These are phyloP conservation scores for Pollenia amentaria DNA, from an alignment of 2,888 invertebrate genomes.

Conservation along the genomic window DNA sequence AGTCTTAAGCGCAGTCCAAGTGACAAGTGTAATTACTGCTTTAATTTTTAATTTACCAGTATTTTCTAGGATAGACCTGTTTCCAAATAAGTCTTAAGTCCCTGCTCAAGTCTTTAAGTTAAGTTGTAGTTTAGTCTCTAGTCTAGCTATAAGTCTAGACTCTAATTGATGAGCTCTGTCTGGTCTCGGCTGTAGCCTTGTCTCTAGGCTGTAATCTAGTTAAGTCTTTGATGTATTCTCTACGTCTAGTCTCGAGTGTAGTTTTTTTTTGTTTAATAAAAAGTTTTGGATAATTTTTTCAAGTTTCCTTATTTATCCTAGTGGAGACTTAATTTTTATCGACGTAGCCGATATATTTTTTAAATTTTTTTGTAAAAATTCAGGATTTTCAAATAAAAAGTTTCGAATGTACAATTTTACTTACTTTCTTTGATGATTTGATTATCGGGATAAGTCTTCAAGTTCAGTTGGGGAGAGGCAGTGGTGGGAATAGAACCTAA, in stretches of 20 bases:
- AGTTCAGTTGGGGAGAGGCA: slow-evolving; percentile 85
- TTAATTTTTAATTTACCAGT: not conserved
- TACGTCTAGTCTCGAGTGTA: not conserved
- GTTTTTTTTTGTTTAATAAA: not conserved
- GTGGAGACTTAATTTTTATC: too few species aligned
- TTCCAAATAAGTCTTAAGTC: too few species aligned
- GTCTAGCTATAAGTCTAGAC: too few species aligned
- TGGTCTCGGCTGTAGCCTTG: too few species aligned
- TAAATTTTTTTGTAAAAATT: not conserved
- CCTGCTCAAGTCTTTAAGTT: too few species aligned
- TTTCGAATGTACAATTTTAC: slow-evolving; percentile 82
- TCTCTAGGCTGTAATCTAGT: too few species aligned
- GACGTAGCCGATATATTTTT: not conserved
- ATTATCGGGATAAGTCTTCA: slow-evolving; percentile 91
- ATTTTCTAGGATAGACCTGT: too few species aligned
- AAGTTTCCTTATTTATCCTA: too few species aligned
- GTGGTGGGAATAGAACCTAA: slow-evolving; percentile 69
- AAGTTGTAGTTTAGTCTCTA: too few species aligned
- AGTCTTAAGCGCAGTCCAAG: not conserved
- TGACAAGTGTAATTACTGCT: not conserved
- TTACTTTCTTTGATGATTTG: slow-evolving; percentile 94
- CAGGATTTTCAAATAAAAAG: not conserved
- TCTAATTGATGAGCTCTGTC: too few species aligned
- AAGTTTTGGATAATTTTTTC: slow-evolving; percentile 4
- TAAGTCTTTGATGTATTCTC: too few species aligned